Conservation (phyloP, 2,888 invertebrate species). For the Drosophila pseudotakahashii region DNA sequence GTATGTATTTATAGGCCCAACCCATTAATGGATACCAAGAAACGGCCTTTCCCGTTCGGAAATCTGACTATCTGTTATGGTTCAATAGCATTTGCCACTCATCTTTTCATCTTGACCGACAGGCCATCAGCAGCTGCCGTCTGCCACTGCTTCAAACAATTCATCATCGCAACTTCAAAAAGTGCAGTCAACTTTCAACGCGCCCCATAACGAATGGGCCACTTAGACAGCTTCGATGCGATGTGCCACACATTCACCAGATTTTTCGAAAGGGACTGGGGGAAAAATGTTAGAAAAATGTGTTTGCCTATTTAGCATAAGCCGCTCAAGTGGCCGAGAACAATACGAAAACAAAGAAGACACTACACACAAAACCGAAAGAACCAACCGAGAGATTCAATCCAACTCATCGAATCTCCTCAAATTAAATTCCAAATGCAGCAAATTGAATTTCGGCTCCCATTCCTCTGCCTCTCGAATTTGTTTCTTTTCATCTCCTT, state of each 20-base stretch:
- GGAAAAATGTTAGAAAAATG: constrained; percentile 62
- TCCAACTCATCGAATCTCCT: constrained; percentile 24
- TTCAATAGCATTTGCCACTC: constrained; percentile 66
- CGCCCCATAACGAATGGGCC: constrained; percentile 61
- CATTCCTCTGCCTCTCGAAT: constrained; percentile 15
- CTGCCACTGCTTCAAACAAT: constrained; percentile 50
- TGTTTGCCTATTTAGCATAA: constrained; percentile 73
- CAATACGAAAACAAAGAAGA: constrained; percentile 36
- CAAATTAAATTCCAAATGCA: constrained; percentile 37
- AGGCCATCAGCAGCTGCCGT: constrained; percentile 58
- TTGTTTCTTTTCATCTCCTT: constrained; percentile 29
- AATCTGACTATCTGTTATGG: constrained; percentile 49
- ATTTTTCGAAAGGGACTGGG: constrained; percentile 9
- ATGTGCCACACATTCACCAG: constrained; percentile 62
- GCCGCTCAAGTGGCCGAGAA: constrained; percentile 64
- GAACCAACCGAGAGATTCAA: background rate
- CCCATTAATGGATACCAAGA: constrained; percentile 48
- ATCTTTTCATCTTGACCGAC: constrained; percentile 72
- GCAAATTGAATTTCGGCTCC: constrained; percentile 34
- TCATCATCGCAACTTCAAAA: constrained; percentile 59
- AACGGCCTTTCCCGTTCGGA: constrained; percentile 3
- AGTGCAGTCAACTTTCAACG: constrained; percentile 61
- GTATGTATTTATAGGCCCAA: constrained; percentile 70
- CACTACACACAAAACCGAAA: constrained; percentile 2
- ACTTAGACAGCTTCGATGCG: constrained; percentile 49